Evolutionary conservation across 2,797 vertebrate genomes (phyloP), one percentile per base, ranked within the genome.

Genomic region (Syndactyla subalaris): DNA sequence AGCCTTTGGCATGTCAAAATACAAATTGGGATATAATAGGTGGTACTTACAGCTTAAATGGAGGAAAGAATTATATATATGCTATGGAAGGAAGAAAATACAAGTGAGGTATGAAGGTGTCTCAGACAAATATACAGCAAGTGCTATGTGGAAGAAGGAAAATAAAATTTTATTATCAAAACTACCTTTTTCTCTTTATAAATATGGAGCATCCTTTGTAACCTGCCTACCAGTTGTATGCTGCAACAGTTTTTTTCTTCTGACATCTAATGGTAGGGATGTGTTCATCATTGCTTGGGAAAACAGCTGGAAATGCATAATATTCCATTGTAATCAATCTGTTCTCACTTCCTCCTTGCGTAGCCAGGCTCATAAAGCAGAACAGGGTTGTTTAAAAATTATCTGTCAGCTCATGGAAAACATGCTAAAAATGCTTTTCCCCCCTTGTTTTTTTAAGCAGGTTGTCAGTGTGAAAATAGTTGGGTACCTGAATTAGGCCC

Each of bases 271-370:
- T 79, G 36, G 39, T 43, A 68, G 48, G 45, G 55, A 24, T 88
- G 21, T 54, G 4, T 49, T n/a, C 66, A 52, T 81, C 54, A 29
- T 46, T 88, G 71, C 62, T 81, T 43, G 39, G 51, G 58, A 85
- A 76, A 67, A 13, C 48, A 81, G 65, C 91, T 92, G 93, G 76
- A 90, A 73, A 83, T 76, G 57, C 75, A 79, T 81, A 83, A 85
- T 96, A 94, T 39, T 41, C 43, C 58, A 17, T 71, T 91, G 59
- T 77, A 85, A 80, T 92, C 65, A 66, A 51, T 83, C 77, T 93
- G 59, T 58, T 85, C 81, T 90, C 58, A 73, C 70, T 93, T 90
- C 77, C 82, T 92, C 83, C 88, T 73, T 34, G 59, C 72, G 52
- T 11, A 59, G 27, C 22, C 45, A 73, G 80, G 66, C 91, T 95